These are phyloP conservation scores for Lathronympha strigana DNA, from an alignment of 2,888 invertebrate genomes.

Conservation along the genomic window DNA sequence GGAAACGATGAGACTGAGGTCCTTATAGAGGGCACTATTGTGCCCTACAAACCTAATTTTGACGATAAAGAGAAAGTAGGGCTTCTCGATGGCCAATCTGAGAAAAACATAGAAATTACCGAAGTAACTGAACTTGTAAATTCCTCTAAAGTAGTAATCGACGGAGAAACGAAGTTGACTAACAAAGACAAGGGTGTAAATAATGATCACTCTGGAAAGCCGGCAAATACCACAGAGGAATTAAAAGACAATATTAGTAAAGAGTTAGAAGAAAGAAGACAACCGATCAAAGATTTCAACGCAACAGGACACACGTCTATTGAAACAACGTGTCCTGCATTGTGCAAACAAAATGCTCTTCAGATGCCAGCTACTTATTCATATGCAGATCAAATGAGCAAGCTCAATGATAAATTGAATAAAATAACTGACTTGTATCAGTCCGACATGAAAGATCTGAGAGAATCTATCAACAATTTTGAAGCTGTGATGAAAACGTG, in stretches of 20 bases:
- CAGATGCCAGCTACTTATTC: not conserved
- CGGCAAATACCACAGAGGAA: not conserved
- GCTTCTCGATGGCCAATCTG: not conserved
- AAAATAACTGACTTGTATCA: not conserved
- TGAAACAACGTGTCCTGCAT: not conserved
- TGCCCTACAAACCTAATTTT: not conserved
- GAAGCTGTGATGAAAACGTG: not conserved
- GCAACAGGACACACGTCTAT: not conserved
- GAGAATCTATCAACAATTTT: not conserved
- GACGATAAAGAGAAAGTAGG: not conserved
- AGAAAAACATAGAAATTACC: not conserved
- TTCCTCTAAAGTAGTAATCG: not conserved
- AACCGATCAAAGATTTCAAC: not conserved
- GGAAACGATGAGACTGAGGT: not conserved
- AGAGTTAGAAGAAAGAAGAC: not conserved
- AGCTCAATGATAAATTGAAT: constrained; percentile 1
- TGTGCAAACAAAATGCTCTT: not conserved
- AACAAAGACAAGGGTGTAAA: not conserved
- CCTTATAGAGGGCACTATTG: not conserved
- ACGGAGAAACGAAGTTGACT: not conserved
- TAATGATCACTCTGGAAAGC: not conserved
- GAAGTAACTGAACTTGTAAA: not conserved
- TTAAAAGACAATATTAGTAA: not conserved
- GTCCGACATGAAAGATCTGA: not conserved
- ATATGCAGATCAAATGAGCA: not conserved